Percentiles rank a stretch among this genome's conserved stretches.
phyloP scores from a whole-genome alignment of 1,140 invertebrate genomes.

The Drosophila auraria region DNA sequence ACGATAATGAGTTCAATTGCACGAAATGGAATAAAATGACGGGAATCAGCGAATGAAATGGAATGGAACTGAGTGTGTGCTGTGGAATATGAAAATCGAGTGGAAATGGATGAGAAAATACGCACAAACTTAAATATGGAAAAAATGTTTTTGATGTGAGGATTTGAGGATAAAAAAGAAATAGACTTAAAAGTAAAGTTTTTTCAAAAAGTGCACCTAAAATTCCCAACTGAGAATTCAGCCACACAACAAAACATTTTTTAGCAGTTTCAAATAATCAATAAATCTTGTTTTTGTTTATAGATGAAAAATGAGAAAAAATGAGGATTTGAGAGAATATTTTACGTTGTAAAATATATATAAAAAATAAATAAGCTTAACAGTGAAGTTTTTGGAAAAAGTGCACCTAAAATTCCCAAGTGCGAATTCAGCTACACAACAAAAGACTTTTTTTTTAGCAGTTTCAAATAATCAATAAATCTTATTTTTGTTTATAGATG shows the following conservation, averaged over 20 bases:
- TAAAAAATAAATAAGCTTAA: not conserved
- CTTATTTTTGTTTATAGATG: not conserved
- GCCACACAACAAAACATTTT: too few relatives aligned
- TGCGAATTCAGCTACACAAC: not conserved
- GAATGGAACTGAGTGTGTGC: constrained; percentile 16
- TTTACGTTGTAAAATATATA: not conserved
- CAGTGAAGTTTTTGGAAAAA: not conserved
- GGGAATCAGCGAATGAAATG: constrained; percentile 24
- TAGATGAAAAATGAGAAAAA: too few relatives aligned
- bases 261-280: too few relatives aligned
- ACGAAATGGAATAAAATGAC: constrained; percentile 25
- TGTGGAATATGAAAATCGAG: constrained; percentile 3
- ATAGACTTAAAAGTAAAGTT: too few relatives aligned
- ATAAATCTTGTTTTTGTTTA: too few relatives aligned
- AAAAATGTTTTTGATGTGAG: too few relatives aligned
- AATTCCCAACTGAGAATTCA: too few relatives aligned
- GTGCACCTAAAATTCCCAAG: not conserved
- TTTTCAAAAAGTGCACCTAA: too few relatives aligned
- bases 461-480: not conserved
- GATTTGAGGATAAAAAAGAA: not conserved
- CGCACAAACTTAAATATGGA: not conserved
- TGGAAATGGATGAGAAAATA: not conserved
- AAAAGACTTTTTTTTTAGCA: not conserved
- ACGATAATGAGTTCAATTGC: constrained; percentile 49
- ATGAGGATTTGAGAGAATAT: too few relatives aligned